A percentile compares a stretch with the other conserved stretches of the same genome.
Evolutionary conservation across 1,140 invertebrate species (phyloP).

Genomic region (Vollenhovia emeryi): DNA sequence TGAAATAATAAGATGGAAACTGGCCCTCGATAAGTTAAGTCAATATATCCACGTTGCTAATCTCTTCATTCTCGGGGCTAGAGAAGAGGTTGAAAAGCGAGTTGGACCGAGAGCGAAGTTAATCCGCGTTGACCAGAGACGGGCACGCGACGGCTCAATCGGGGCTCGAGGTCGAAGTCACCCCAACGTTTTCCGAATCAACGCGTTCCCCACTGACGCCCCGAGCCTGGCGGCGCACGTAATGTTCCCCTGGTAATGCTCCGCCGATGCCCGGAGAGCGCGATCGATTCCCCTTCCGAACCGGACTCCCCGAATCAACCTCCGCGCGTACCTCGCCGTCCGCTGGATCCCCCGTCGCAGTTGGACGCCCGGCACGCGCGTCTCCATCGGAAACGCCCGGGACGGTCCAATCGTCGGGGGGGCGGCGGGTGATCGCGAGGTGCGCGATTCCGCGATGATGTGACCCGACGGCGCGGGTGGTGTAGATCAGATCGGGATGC

Average conservation of each 20-base stretch:
- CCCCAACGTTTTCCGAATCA: not conserved
- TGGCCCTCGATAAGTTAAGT: no score
- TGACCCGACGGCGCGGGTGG: not conserved
- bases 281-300: not conserved
- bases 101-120: not conserved
- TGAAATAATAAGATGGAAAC: no score
- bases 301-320: not conserved
- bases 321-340: not conserved
- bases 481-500: not conserved
- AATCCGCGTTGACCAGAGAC: not conserved
- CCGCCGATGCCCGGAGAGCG: not conserved
- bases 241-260: not conserved
- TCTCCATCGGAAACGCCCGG: constrained; percentile 3
- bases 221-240: not conserved
- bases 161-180: not conserved
- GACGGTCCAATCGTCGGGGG: not conserved
- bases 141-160: not conserved
- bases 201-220: not conserved
- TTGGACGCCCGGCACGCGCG: not conserved
- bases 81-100: no score
- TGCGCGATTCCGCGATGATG: not conserved
- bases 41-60: no score
- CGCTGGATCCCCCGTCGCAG: not conserved
- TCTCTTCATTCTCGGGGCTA: no score
- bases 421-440: not conserved